Evolutionary conservation across 2,888 invertebrate genomes (phyloP).

Genomic region (Sisyra nigra): DNA sequence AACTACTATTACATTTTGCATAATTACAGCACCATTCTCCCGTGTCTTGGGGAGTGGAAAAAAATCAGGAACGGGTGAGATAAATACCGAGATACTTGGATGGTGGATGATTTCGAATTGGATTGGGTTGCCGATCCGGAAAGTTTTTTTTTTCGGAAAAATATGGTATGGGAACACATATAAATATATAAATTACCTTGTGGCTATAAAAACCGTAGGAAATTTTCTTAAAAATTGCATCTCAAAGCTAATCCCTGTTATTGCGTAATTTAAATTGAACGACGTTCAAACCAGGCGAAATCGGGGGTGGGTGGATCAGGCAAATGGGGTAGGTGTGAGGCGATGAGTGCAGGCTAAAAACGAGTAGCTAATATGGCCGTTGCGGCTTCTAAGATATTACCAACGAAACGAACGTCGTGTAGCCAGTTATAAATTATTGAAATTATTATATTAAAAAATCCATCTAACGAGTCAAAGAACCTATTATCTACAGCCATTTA

Average conservation of each 20-base stretch:
- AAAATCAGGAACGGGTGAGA: no score
- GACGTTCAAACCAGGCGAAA: constrained; percentile 15
- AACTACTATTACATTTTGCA: no score
- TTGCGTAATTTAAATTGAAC: constrained; percentile 30
- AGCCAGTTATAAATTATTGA: constrained; percentile 34
- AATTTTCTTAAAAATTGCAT: constrained; percentile 9
- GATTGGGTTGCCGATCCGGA: no score
- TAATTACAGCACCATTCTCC: no score
- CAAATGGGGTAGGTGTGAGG: neutral
- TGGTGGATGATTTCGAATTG: no score
- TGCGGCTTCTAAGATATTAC: constrained; percentile 11
- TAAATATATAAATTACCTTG: constrained; percentile 2
- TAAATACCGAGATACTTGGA: no score
- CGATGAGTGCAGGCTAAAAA: constrained; percentile 5
- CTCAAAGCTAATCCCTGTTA: constrained; percentile 24
- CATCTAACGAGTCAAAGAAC: constrained; percentile 53
- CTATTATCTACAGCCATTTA: constrained; percentile 30
- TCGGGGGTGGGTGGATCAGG: constrained; percentile 13
- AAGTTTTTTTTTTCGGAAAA: no score
- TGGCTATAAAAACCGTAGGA: constrained; percentile 4
- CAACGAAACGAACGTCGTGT: constrained; percentile 8
- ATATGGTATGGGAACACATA: neutral
- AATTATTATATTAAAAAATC: constrained; percentile 61
- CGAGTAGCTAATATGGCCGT: constrained; percentile 1
- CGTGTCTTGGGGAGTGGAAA: no score